Conservation (phyloP, 1,140 invertebrate genomes). For the Mylabris phalerata region DNA sequence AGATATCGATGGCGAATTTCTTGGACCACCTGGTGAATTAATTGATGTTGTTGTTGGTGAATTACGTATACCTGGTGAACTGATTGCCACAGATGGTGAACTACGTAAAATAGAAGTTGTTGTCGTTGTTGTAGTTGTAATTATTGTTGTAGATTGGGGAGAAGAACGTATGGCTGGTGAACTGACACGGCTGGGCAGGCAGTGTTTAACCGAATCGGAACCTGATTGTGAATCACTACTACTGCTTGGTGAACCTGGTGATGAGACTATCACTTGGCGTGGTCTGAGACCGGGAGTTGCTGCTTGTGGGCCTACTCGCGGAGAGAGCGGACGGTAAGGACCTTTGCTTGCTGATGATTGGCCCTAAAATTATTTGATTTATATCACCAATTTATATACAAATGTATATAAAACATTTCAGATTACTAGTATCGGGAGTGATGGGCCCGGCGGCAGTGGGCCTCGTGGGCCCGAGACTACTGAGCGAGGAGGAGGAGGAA, state of each 20-base stretch:
- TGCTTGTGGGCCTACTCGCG: constrained; percentile 41
- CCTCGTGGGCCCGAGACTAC: constrained; percentile 53
- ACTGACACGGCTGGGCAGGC: constrained; percentile 38
- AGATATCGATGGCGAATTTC: constrained; percentile 34
- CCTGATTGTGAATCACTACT: constrained; percentile 59
- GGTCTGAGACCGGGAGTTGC: constrained; percentile 36
- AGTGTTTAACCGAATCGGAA: constrained; percentile 61
- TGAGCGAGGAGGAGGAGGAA: constrained; percentile 60
- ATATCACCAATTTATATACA: not conserved
- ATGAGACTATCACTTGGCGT: constrained; percentile 64
- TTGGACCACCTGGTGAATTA: constrained; percentile 32
- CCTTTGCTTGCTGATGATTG: constrained; percentile 57
- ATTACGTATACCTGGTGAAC: constrained; percentile 25
- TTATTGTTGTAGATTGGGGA: constrained; percentile 15
- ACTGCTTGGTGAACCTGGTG: constrained; percentile 65
- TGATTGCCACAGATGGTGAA: constrained; percentile 30
- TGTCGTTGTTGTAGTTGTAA: constrained; percentile 23
- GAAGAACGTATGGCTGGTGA: constrained; percentile 34
- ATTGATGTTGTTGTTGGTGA: constrained; percentile 39
- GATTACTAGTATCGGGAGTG: constrained; percentile 61
- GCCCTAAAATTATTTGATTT: constrained; percentile 41
- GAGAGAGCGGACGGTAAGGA: constrained; percentile 59
- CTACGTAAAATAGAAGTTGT: constrained; percentile 26
- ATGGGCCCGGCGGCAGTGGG: constrained; percentile 55
- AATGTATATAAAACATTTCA: not conserved